Conservation (phyloP, 2,888 invertebrate species). For the Imbricaverruca yamaguchii region DNA sequence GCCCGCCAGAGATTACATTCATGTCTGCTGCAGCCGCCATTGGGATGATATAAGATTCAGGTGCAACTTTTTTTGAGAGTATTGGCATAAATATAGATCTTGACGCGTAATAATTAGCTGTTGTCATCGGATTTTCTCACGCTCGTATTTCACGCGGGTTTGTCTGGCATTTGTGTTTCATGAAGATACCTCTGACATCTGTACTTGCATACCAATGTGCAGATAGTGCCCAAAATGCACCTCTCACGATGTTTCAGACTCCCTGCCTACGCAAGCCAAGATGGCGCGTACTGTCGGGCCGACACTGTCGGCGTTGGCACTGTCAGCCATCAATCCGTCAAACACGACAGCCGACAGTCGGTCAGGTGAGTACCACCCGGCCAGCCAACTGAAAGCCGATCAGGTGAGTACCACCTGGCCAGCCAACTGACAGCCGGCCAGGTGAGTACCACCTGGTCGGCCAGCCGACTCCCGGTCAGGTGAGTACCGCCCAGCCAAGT, state of each 20-base stretch:
- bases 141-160: neutral
- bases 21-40: too few species aligned
- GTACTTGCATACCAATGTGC: neutral
- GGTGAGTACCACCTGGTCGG: too few species aligned
- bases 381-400: too few species aligned
- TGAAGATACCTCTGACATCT: neutral
- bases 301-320: neutral
- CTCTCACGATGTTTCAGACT: neutral
- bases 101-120: neutral
- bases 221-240: neutral
- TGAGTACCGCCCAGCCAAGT: too few species aligned
- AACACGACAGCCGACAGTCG: neutral
- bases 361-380: too few species aligned
- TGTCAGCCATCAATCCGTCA: neutral
- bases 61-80: too few species aligned
- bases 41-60: too few species aligned
- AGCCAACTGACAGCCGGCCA: too few species aligned
- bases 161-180: neutral
- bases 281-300: neutral
- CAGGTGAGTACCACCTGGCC: too few species aligned
- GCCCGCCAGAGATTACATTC: too few species aligned
- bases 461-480: too few species aligned
- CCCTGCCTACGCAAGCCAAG: neutral
- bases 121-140: neutral
- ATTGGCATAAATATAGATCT: neutral